Conservation (phyloP, 2,888 invertebrate genomes). For the Euclidia mi region DNA sequence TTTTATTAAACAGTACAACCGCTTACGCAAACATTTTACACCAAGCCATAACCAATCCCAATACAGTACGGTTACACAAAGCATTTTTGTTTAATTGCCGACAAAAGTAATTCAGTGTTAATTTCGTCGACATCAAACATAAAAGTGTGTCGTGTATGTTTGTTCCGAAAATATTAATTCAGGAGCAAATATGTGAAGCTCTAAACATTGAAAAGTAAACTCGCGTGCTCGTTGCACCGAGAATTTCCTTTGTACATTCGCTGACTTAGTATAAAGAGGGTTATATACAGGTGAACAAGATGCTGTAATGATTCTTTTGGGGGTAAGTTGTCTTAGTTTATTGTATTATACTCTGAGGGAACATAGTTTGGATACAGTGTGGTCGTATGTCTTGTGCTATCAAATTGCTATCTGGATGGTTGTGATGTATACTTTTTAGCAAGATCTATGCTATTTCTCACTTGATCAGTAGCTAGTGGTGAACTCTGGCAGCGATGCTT, state of each 20-base stretch:
- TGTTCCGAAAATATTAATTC: conserved; percentile 43
- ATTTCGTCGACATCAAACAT: conserved; percentile 17
- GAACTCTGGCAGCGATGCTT: no score
- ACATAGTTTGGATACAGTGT: no score
- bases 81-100: conserved; percentile 3
- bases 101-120: conserved; percentile 12
- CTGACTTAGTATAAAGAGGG: conserved; percentile 43
- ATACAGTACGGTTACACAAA: not conserved
- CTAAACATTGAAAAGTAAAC: conserved; percentile 49
- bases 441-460: no score
- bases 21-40: no score
- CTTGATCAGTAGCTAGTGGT: no score
- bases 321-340: conserved; percentile 2
- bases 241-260: conserved; percentile 61
- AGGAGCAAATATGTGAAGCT: conserved; percentile 25
- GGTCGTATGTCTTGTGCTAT: no score
- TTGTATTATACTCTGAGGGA: not conserved
- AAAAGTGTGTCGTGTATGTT: conserved; percentile 26
- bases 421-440: no score
- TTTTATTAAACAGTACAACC: no score
- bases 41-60: no score
- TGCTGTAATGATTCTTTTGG: not conserved
- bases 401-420: not conserved
- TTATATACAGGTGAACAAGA: conserved; percentile 18
- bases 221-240: conserved; percentile 45